Base-by-base conservation (phyloP, 30 jellyfish, hydroid and myxozoan genomes). In the Cassiopea andromeda region DNA sequence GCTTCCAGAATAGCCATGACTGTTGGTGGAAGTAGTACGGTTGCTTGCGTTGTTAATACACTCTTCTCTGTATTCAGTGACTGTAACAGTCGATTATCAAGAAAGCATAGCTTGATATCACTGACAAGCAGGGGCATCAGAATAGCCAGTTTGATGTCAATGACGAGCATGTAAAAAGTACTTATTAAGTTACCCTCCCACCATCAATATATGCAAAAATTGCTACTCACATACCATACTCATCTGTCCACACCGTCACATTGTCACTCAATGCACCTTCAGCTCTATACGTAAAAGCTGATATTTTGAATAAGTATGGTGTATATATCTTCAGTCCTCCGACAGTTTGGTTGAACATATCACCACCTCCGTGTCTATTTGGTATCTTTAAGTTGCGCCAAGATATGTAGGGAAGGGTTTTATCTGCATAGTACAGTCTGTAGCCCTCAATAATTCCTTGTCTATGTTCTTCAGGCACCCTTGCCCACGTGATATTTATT, bases 161-260 rank as follows among this genome's bases (percentile, higher is more conserved):
- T 27, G 38, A 27, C 38, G 38, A 27, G 38, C 38, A 27, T 27
- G 38, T 27, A 27, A 27, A 27, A 27, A 27, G 0, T 27, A 27
- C 38, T 27, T 27, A 27, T 27, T 27, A 27, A 27, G 38, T 27
- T 27, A 27, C 38, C 38, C 38, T 27, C 38, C 38, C 38, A 27
- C 75, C 3, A 16, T 19, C 43, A 66, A 66, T 14, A 2, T 2
- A 4, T 66, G 2, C 45, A 14, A 66, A 0, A 19, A 19, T 4
- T 64, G 2, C 19, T 4, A 46, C 44, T 46, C 4, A 46, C 83
- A 14, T 87, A 87, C 94, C 77, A 54, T 18, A 78, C 13, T 87
- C 94, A 58, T 87, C 94, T 4, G 94, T 87, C 94, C 94, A 87
- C 48, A 87, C 90, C 7, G 94, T 87, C 8, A 87, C 48, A 48